These are phyloP conservation scores for Radopholus similis DNA, from an alignment of 1,140 invertebrate genomes.

Conservation along the genomic window DNA sequence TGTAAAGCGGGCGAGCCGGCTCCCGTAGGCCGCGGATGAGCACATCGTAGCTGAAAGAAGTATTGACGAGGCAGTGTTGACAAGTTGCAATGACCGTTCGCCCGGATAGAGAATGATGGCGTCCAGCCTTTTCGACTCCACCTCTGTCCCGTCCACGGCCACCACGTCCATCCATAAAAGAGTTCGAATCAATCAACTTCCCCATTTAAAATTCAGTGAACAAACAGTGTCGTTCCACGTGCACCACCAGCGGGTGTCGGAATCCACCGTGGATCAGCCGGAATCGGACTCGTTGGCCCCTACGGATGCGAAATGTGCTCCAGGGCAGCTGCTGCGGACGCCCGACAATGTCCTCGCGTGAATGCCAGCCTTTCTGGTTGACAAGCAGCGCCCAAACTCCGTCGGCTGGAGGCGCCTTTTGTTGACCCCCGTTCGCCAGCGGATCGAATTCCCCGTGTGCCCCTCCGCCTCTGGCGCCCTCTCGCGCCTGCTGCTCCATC, in stretches of 20 bases:
- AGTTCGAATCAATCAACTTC: no score
- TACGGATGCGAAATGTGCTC: constrained; percentile 17
- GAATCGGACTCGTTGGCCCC: not conserved
- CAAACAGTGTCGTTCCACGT: not conserved
- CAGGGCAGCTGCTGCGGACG: constrained; percentile 28
- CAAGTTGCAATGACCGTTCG: not conserved
- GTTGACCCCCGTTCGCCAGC: not conserved
- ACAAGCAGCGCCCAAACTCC: constrained; percentile 46
- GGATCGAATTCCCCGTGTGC: not conserved
- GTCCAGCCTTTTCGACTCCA: not conserved
- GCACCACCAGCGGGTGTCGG: not conserved
- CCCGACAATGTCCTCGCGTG: constrained; percentile 44
- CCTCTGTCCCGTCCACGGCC: not conserved
- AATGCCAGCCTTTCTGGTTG: constrained; percentile 52
- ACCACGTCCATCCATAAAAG: not conserved
- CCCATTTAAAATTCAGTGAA: no score
- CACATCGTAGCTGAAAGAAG: not conserved
- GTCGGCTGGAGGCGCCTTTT: constrained; percentile 6
- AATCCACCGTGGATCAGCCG: not conserved
- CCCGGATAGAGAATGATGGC: not conserved
- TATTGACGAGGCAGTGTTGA: not conserved
- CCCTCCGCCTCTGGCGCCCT: not conserved
- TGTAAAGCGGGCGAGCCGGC: not conserved
- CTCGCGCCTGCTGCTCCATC: not conserved
- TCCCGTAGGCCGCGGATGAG: not conserved